A percentile compares a stretch with the other conserved stretches of the same genome.
These are phyloP conservation scores for Melanargia galathea DNA, from an alignment of 2,888 invertebrate species.

Conservation along the genomic window DNA sequence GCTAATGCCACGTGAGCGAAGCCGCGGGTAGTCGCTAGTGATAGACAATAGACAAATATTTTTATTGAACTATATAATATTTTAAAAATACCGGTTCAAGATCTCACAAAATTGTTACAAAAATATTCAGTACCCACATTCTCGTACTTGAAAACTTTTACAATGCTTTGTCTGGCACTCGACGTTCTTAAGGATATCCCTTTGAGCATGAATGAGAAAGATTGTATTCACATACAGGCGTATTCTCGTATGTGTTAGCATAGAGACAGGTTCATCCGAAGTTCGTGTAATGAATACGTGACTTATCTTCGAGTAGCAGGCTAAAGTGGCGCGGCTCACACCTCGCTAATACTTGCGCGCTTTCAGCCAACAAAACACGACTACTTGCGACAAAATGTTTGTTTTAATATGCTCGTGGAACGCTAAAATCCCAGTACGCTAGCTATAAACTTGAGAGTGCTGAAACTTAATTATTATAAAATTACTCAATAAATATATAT, in stretches of 20 bases:
- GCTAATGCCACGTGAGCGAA: no score
- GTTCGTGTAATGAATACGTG: constrained; percentile 70
- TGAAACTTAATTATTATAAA: neutral
- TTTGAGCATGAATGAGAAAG: constrained; percentile 25
- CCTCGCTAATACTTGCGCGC: constrained; percentile 50
- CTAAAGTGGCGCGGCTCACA: constrained; percentile 52
- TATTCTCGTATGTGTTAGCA: constrained; percentile 20
- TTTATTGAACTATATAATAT: no score
- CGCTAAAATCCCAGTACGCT: neutral
- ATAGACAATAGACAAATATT: no score
- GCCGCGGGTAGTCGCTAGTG: no score
- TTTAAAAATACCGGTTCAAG: no score
- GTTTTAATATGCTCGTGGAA: constrained; percentile 1
- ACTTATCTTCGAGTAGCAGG: constrained; percentile 64
- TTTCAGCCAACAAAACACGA: constrained; percentile 47
- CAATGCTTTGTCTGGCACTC: constrained; percentile 10
- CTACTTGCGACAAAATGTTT: constrained; percentile 5
- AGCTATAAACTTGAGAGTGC: neutral
- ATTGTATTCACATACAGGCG: constrained; percentile 31
- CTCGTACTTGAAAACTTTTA: no score
- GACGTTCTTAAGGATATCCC: constrained; percentile 27
- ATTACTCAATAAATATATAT: no score
- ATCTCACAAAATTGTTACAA: no score
- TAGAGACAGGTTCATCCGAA: constrained; percentile 54
- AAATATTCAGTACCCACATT: no score